Percentiles rank a stretch among this genome's conserved stretches.
These are phyloP conservation scores for Phenganax stokvisi DNA, from an alignment of 92 coral and sea anemone species.

Conservation along the genomic window DNA sequence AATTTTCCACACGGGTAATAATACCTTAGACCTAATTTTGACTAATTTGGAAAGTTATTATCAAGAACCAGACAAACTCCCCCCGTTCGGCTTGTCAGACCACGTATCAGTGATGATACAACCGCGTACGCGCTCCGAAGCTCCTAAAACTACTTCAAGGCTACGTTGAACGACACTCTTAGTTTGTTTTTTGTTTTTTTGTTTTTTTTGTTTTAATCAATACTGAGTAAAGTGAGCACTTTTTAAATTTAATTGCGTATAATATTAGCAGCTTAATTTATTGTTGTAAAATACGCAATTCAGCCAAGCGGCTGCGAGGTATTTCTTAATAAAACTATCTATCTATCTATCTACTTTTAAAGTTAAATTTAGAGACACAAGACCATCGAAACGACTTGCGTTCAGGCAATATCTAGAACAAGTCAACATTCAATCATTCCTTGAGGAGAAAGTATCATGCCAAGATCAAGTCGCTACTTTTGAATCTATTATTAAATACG, in stretches of 20 bases:
- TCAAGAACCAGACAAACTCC: constrained; percentile 1
- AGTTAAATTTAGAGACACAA: constrained; percentile 26
- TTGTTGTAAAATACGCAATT: too few species aligned
- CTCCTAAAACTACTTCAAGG: neutral
- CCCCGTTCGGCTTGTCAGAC: constrained; percentile 36
- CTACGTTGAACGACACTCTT: too few species aligned
- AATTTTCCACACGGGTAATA: too few species aligned
- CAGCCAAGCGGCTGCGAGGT: too few species aligned
- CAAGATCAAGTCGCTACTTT: neutral
- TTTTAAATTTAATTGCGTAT: too few species aligned
- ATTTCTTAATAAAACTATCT: too few species aligned
- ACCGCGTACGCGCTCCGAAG: constrained; percentile 36
- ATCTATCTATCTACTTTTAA: neutral
- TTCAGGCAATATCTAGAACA: constrained; percentile 32
- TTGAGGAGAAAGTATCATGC: constrained; percentile 2
- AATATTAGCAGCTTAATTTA: too few species aligned
- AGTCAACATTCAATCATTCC: neutral
- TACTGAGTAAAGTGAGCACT: too few species aligned
- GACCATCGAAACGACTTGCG: constrained; percentile 37
- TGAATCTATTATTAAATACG: constrained; percentile 9
- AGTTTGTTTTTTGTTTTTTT: too few species aligned
- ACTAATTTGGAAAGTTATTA: too few species aligned
- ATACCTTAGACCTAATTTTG: too few species aligned
- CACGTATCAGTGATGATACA: constrained; percentile 30
- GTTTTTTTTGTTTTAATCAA: too few species aligned